Evolutionary conservation across 2,797 vertebrate genomes (phyloP).

Genomic region (Todus mexicanus): DNA sequence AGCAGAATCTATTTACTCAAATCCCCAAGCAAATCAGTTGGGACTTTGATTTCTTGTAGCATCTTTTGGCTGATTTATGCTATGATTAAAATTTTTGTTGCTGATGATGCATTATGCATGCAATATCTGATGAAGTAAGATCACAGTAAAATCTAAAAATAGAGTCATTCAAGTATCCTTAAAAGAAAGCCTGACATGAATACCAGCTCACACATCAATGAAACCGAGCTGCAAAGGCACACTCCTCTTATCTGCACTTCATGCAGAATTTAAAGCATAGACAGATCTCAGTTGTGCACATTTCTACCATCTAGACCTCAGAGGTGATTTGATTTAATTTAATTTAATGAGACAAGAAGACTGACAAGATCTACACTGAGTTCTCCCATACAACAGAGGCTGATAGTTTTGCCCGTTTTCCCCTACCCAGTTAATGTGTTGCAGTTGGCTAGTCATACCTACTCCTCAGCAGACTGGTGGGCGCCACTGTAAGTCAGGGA

Average conservation of each 20-base stretch:
- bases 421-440: not conserved
- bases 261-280: constrained; percentile 21
- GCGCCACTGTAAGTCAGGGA: not conserved
- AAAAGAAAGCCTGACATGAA: constrained; percentile 59
- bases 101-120: constrained; percentile 57
- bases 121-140: constrained; percentile 47
- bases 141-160: constrained; percentile 58
- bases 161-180: constrained; percentile 52
- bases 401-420: not conserved
- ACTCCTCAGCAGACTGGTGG: not conserved
- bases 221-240: constrained; percentile 3
- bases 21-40: constrained; percentile 4
- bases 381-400: not conserved
- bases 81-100: constrained; percentile 26
- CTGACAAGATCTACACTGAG: not conserved
- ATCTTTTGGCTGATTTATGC: constrained; percentile 28
- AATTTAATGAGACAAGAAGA: constrained; percentile 17
- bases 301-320: not conserved
- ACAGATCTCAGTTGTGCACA: not conserved
- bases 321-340: constrained; percentile 19
- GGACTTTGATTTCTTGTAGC: constrained; percentile 34
- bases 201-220: constrained; percentile 31
- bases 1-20: not conserved
- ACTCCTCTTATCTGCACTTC: not conserved
- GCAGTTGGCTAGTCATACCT: not conserved